Percentiles rank a stretch among this genome's conserved stretches.
Conservation (phyloP, 2,113 vertebrate species). For the Albula glossodonta region DNA sequence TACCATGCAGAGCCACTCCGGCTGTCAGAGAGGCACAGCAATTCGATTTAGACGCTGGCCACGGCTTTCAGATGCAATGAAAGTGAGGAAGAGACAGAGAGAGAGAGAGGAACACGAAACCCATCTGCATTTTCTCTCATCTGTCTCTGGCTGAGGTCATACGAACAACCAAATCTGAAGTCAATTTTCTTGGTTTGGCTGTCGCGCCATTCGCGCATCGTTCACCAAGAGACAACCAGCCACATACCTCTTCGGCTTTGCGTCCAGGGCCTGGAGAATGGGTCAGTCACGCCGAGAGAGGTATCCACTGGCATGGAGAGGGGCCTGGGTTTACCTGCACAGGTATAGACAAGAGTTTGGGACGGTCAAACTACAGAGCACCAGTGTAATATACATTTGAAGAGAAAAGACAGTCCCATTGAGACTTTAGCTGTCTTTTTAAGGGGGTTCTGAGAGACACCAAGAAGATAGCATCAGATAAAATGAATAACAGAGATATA, state of each 20-base stretch:
- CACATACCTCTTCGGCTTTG: conserved; percentile 81
- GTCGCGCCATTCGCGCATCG: too few species aligned
- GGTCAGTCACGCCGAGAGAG: conserved; percentile 77
- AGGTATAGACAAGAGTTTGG: conserved; percentile 2
- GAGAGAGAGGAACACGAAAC: neutral
- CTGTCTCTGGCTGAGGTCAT: neutral
- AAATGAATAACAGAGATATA: too few species aligned
- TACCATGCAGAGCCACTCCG: neutral
- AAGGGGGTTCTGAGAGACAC: too few species aligned
- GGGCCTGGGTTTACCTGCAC: conserved; percentile 85
- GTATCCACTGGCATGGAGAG: conserved; percentile 91
- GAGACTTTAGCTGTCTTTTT: too few species aligned
- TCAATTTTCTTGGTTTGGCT: neutral
- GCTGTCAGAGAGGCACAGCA: neutral
- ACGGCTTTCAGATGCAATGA: neutral
- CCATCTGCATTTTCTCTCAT: neutral
- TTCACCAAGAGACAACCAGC: neutral
- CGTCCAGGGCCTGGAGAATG: conserved; percentile 79
- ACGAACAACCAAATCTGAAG: neutral
- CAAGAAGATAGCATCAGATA: too few species aligned
- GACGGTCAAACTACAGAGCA: neutral
- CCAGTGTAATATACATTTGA: neutral
- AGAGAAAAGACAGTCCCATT: neutral
- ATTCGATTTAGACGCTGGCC: neutral
- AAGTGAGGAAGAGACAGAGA: neutral